These are phyloP conservation scores for Styela clava DNA, from an alignment of 23 tunicate genomes.

Conservation along the genomic window DNA sequence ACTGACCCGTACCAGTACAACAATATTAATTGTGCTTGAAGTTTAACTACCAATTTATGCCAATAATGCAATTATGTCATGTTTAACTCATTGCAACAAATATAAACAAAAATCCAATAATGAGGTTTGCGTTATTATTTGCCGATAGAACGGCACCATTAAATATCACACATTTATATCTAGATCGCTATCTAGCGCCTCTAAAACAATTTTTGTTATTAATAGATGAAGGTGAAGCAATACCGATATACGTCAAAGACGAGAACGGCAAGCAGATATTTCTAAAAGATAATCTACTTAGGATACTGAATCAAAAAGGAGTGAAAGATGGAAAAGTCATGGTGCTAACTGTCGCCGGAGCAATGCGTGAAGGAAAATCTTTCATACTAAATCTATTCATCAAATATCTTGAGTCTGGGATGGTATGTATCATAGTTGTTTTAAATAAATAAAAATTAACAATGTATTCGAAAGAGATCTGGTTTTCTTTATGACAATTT, in stretches of 20 bases:
- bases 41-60: too few species aligned
- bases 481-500: too few species aligned
- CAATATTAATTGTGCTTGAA: too few species aligned
- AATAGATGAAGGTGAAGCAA: not conserved
- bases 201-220: too few species aligned
- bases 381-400: slow-evolving; percentile 69
- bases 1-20: too few species aligned
- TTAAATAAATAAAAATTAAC: too few species aligned
- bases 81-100: not conserved
- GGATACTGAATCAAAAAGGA: slow-evolving; percentile 34
- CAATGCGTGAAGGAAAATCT: slow-evolving; percentile 90
- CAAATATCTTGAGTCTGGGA: slow-evolving; percentile 38
- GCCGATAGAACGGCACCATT: not conserved
- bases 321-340: slow-evolving; percentile 46
- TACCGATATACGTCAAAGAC: not conserved
- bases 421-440: too few species aligned
- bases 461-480: too few species aligned
- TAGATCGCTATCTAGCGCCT: too few species aligned
- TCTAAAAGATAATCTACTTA: not conserved
- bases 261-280: not conserved
- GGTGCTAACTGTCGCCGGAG: slow-evolving; percentile 86
- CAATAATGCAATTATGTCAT: not conserved
- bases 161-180: not conserved
- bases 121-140: not conserved
- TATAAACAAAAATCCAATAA: not conserved